Evolutionary conservation across 2,797 vertebrate genomes (phyloP).

Genomic region (Gouania willdenowi): DNA sequence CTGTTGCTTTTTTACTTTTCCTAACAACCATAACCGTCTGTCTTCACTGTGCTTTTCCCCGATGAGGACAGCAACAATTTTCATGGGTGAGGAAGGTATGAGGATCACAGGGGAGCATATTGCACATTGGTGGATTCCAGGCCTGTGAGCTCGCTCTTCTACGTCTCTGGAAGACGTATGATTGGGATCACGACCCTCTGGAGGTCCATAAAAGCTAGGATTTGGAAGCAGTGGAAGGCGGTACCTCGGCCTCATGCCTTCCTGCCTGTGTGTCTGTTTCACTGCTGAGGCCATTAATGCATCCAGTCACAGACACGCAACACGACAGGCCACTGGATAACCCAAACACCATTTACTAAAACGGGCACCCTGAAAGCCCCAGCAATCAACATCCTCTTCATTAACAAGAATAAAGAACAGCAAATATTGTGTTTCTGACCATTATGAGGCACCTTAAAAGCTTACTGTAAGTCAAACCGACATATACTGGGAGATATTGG

Average conservation of each 20-base stretch:
- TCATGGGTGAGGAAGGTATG: constrained; percentile 11
- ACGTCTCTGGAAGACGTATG: constrained; percentile 61
- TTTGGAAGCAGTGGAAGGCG: constrained; percentile 41
- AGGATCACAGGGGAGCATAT: constrained; percentile 28
- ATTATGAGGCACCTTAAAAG: constrained; percentile 60
- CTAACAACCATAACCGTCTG: constrained; percentile 48
- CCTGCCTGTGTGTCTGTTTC: constrained; percentile 26
- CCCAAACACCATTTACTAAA: constrained; percentile 69
- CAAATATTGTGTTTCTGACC: constrained; percentile 42
- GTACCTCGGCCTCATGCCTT: constrained; percentile 40
- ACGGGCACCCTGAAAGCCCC: constrained; percentile 59
- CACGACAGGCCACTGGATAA: constrained; percentile 52
- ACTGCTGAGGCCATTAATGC: constrained; percentile 61
- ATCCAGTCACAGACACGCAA: constrained; percentile 38
- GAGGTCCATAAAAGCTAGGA: constrained; percentile 68
- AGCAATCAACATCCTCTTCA: constrained; percentile 69
- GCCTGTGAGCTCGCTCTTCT: constrained; percentile 53
- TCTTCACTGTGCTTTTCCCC: constrained; percentile 16
- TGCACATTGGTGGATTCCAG: constrained; percentile 54
- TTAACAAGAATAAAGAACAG: constrained; percentile 49
- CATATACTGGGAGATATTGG: constrained; percentile 54
- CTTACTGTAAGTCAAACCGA: constrained; percentile 47
- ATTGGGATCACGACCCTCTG: constrained; percentile 48
- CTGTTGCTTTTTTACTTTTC: constrained; percentile 24
- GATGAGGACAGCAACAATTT: constrained; percentile 56